phyloP scores from a whole-genome alignment of 2,888 invertebrate genomes.

The Phymatocera aterrima region DNA sequence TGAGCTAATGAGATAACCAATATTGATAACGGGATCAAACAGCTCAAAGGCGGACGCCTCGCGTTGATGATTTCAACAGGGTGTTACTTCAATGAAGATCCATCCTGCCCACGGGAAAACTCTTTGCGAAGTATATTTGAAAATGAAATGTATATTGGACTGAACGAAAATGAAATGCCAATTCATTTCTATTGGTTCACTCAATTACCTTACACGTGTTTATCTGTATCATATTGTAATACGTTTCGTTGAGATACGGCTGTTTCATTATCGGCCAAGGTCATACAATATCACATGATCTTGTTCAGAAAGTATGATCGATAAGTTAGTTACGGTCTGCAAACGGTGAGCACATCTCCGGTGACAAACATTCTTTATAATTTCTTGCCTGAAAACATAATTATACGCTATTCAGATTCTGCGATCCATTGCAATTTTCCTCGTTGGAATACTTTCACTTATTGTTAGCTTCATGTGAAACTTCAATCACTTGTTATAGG shows the following conservation, averaged over 20 bases:
- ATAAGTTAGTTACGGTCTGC: background rate
- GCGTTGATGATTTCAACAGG: background rate
- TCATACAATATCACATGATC: background rate
- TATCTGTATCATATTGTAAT: background rate
- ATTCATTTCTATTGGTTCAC: background rate
- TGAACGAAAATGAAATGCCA: no score
- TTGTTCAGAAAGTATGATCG: background rate
- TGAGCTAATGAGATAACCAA: constrained; percentile 40
- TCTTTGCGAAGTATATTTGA: background rate
- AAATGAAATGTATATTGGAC: constrained; percentile 2
- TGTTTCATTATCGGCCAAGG: constrained; percentile 26
- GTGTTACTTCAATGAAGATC: constrained; percentile 2
- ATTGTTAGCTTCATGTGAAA: background rate
- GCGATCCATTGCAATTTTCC: background rate
- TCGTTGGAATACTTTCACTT: background rate
- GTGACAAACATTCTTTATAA: background rate
- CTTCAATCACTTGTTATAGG: background rate
- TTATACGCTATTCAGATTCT: background rate
- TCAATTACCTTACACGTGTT: background rate
- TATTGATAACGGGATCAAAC: constrained; percentile 41
- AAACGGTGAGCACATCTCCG: background rate
- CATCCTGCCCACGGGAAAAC: background rate
- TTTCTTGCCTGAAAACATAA: background rate
- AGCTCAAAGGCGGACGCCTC: constrained; percentile 2
- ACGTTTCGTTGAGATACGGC: background rate